Evolutionary conservation across 2,888 invertebrate species (phyloP), one percentile per base, ranked within the genome.

Genomic region (Rotaria socialis): DNA sequence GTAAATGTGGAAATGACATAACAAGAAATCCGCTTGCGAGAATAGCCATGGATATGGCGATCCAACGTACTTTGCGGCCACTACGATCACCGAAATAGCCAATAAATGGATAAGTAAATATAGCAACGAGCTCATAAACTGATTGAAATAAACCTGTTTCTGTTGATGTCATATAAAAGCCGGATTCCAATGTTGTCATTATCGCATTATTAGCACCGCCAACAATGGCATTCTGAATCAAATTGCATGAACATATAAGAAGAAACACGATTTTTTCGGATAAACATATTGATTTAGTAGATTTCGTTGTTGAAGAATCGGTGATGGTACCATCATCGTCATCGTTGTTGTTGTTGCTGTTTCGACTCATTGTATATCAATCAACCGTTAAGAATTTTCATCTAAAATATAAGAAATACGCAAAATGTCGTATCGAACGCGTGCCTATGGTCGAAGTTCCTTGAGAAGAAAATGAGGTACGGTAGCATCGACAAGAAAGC

Each of bases 71-170:
- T 60, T 86, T 86, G 24, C 80, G 43, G 7, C 41, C 7, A 22
- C 55, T 55, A n/a, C 85, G 74, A 58, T 86, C 86, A 8, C 86
- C 86, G 27, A 75, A 85, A 27, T 86, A 86, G 16, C 86, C 86
- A 41, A 86, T 80, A 22, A 86, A 56, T 56, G 86, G 86, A 22
- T 85, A 86, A 14, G 75, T 75, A 11, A 86, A 35, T 60, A 86
- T 85, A 22, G n/a, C 85, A 7, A 85, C 85, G 41, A 86, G 74
- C 43, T 86, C 86, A 50, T 86, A 86, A 35, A 85, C 43, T 22
- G 50, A 85, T 80, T 85, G 35, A 41, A 86, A 86, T 52, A 86
- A 60, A 8, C 85, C 86, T 3, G 85, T 58, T 22, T 86, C 86
- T n/a, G 85, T n/a, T 27, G 35, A 50, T 16, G 84, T 85, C 85